Evolutionary conservation across 2,797 vertebrate species (phyloP).

Genomic region (Meda fulgida): DNA sequence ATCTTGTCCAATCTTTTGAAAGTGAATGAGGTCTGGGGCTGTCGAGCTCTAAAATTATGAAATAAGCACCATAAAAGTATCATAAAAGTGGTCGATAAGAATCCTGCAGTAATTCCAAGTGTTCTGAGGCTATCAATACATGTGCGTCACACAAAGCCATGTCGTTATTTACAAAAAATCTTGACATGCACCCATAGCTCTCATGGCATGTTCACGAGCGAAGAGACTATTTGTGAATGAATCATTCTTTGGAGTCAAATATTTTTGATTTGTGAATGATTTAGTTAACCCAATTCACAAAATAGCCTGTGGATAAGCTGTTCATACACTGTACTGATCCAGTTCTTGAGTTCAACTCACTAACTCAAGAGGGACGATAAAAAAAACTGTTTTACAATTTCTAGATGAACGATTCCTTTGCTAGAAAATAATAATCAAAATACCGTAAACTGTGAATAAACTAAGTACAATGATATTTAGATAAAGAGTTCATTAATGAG

Average conservation of each 20-base stretch:
- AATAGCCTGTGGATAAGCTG: not conserved
- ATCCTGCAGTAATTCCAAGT: not conserved
- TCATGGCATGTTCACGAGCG: not conserved
- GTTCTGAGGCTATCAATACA: not conserved
- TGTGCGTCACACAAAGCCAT: not conserved
- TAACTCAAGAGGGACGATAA: not conserved
- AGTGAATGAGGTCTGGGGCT: not conserved
- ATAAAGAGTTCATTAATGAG: slow-evolving; percentile 4
- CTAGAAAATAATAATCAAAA: not conserved
- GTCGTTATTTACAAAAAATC: not conserved
- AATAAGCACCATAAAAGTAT: not conserved
- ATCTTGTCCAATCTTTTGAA: not conserved
- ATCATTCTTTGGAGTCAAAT: not conserved
- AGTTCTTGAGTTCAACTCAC: not conserved
- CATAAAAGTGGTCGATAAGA: not conserved
- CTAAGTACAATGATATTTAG: not conserved
- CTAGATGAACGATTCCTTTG: not conserved
- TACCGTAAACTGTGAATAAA: not conserved
- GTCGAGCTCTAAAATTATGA: not conserved
- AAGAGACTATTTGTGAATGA: not conserved
- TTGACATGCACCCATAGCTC: not conserved
- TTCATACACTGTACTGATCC: not conserved
- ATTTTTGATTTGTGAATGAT: not conserved
- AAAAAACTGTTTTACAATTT: not conserved
- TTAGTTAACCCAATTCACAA: not conserved